Percentiles rank a stretch among this genome's conserved stretches.
These are phyloP conservation scores for Colletes gigas DNA, from an alignment of 1,140 invertebrate species.

Conservation along the genomic window DNA sequence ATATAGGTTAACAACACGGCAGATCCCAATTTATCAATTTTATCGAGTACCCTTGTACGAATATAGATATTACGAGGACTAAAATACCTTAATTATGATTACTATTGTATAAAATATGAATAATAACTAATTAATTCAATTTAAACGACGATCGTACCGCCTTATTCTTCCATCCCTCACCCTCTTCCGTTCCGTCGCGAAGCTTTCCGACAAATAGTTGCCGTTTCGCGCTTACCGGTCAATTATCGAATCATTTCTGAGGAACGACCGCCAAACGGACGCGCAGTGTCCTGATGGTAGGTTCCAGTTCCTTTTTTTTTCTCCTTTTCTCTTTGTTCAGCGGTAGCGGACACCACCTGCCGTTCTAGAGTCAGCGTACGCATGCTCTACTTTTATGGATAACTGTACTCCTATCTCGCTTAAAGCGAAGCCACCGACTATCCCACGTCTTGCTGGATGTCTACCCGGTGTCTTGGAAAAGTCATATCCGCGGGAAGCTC, in stretches of 20 bases:
- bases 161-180: not conserved
- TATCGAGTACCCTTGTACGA: conserved; percentile 74
- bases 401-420: conserved; percentile 69
- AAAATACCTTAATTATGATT: conserved; percentile 80
- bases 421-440: conserved; percentile 53
- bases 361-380: conserved; percentile 65
- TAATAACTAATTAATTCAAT: conserved; percentile 81
- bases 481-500: not conserved
- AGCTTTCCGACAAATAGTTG: not conserved
- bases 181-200: too few relatives aligned
- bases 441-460: conserved; percentile 29
- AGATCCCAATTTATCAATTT: conserved; percentile 70
- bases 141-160: conserved; percentile 50
- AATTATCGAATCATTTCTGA: conserved; percentile 47
- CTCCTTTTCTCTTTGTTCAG: conserved; percentile 62
- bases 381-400: conserved; percentile 72
- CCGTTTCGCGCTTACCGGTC: conserved; percentile 28
- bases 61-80: conserved; percentile 77
- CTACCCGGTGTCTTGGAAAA: conserved; percentile 44
- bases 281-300: conserved; percentile 50
- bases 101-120: conserved; percentile 81
- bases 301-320: conserved; percentile 48
- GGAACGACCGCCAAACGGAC: conserved; percentile 30
- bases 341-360: conserved; percentile 67
- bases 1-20: conserved; percentile 61